Base-by-base conservation (phyloP, 2,113 vertebrate species). In the Gopherus evgoodei region DNA sequence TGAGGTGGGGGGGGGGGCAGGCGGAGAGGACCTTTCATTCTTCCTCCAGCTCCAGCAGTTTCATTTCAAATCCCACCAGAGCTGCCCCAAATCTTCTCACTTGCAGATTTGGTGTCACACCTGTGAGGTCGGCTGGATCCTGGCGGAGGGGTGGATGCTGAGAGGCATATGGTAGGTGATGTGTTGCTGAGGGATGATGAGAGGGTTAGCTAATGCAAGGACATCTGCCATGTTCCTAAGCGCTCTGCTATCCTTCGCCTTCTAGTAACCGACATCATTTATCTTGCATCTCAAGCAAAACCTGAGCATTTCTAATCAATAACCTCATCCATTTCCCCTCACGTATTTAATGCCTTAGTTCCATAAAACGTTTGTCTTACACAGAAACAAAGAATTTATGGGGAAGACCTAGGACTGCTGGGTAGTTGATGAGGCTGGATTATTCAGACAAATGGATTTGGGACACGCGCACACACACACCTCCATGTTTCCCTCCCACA, bases 371-470 rank as follows among this genome's bases (percentile, higher is more conserved):
- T 90, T 57, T 81, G 31, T 92, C 35, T 35, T 44, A 44, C 82
- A 65, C 2, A 9, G 56, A 42, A n/a, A 56, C 54, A 79, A 82
- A 90, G 84, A 76, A 83, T 84, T 93, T 52, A 81, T 25, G 47
- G 47, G 79, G 84, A 53, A 27, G 88, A 53, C 88, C 65, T 88
- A 35, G 52, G 9, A 76, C 27, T 83, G 83, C 72, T 38, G 53
- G 69, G 31, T 35, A 25, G 19, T 84, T 86, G 12, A 83, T 97
- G 59, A 69, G 21, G 16, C 81, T 91, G 79, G 89, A 90, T 97
- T 95, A 93, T 88, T 97, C 94, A 87, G 91, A 94, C 75, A 89
- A 94, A 94, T 50, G 10, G n/a, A 69, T 49, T 8, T 42, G 31
- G 35, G 5, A 21, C 65, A 38, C 35, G 22, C 3, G 19, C 31